Percentiles rank a stretch among this genome's conserved stretches.
Conservation (phyloP, 1,140 invertebrate species). For the Augochlora pura region DNA sequence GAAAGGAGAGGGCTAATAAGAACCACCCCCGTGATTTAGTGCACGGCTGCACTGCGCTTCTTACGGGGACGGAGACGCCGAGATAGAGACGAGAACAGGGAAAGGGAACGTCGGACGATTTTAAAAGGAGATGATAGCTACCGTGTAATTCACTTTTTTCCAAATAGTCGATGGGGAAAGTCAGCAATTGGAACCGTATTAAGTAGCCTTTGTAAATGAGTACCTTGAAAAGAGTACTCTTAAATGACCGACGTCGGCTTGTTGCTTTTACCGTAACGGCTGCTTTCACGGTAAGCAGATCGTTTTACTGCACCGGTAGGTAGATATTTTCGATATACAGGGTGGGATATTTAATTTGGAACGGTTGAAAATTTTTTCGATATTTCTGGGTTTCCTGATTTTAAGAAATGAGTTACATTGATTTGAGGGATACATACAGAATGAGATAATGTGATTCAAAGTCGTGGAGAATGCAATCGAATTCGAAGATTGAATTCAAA, state of each 20-base stretch:
- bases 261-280: background rate
- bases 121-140: slow-evolving; percentile 28
- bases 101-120: slow-evolving; percentile 15
- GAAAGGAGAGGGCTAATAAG: slow-evolving; percentile 52
- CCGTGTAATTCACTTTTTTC: background rate
- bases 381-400: too few species aligned
- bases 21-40: slow-evolving; percentile 67
- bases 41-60: slow-evolving; percentile 62
- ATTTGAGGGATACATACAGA: too few species aligned
- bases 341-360: too few species aligned
- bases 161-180: background rate
- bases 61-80: slow-evolving; percentile 37
- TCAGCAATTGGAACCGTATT: background rate
- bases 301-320: too few species aligned
- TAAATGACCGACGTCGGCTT: background rate
- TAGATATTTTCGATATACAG: too few species aligned
- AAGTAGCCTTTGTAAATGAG: background rate
- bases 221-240: background rate
- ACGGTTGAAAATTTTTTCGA: too few species aligned
- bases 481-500: too few species aligned
- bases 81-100: slow-evolving; percentile 35
- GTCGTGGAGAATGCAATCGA: too few species aligned
- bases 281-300: background rate
- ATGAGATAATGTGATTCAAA: too few species aligned
- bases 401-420: too few species aligned